Evolutionary conservation across 2,113 vertebrate species (phyloP).

Genomic region (Serinus canaria): DNA sequence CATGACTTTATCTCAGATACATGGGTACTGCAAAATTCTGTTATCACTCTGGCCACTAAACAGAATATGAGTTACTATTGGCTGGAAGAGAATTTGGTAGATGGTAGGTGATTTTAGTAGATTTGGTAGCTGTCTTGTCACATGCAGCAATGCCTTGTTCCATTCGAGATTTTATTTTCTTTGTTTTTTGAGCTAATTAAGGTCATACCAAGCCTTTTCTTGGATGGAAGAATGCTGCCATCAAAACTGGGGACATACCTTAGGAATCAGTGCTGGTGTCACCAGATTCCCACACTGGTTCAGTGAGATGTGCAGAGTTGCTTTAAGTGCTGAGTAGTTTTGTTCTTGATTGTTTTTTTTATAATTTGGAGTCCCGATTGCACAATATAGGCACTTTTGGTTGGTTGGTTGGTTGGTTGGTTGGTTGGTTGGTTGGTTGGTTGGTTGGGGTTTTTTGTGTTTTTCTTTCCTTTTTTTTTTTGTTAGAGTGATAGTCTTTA

Average conservation of each 20-base stretch:
- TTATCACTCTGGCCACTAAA: not conserved
- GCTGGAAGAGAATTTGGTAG: not conserved
- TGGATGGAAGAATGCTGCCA: not conserved
- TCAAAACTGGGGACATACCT: not conserved
- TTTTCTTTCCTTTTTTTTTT: not conserved
- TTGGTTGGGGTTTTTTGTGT: not conserved
- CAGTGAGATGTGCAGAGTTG: not conserved
- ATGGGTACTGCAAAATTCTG: not conserved
- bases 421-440: too few relatives aligned
- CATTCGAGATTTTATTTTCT: not conserved
- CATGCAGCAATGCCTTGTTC: not conserved
- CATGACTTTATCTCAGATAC: not conserved
- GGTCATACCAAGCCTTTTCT: not conserved
- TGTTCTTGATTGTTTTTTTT: not conserved
- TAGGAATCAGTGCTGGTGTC: not conserved
- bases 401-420: too few relatives aligned
- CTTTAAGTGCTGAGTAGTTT: not conserved
- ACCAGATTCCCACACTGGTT: accelerated
- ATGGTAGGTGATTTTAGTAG: too few relatives aligned
- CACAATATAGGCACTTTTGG: too few relatives aligned
- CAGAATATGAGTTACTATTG: not conserved
- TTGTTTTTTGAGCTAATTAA: not conserved
- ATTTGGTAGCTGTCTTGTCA: not conserved
- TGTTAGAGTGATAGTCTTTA: not conserved
- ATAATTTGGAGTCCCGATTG: not conserved